These are phyloP conservation scores for Fragum whitleyi DNA, from an alignment of 2,888 invertebrate species.

Conservation along the genomic window DNA sequence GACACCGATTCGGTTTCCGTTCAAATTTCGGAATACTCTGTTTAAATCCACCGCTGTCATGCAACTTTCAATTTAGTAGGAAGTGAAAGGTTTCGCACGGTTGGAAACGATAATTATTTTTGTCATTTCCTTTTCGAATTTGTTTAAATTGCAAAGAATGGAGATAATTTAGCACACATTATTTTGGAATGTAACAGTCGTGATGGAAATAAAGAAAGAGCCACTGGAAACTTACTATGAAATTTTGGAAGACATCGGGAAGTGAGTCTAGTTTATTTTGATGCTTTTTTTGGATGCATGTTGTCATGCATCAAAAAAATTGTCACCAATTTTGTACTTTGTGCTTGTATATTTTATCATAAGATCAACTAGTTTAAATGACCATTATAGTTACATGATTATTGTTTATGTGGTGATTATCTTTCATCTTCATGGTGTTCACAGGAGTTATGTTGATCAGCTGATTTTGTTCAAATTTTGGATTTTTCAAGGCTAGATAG, in stretches of 20 bases:
- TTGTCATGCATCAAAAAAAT: neutral
- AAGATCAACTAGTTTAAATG: no score
- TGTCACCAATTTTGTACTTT: neutral
- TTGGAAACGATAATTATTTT: slow-evolving; percentile 24
- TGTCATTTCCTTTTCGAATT: slow-evolving; percentile 14
- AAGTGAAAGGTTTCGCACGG: slow-evolving; percentile 34
- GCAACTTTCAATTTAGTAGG: slow-evolving; percentile 39
- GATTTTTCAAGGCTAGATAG: no score
- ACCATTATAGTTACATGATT: neutral
- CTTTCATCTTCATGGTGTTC: slow-evolving; percentile 5
- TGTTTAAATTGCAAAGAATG: neutral
- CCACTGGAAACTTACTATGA: slow-evolving; percentile 76
- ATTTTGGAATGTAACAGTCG: slow-evolving; percentile 30
- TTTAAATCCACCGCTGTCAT: neutral
- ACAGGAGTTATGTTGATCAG: no score
- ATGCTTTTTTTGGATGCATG: neutral
- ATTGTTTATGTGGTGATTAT: slow-evolving; percentile 26
- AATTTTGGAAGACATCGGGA: slow-evolving; percentile 77
- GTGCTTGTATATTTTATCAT: no score
- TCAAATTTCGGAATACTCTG: slow-evolving; percentile 11
- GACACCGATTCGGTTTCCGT: slow-evolving; percentile 15
- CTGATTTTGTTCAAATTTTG: no score
- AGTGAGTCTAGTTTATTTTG: slow-evolving; percentile 61
- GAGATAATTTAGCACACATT: slow-evolving; percentile 12
- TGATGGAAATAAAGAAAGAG: slow-evolving; percentile 74